Conservation (phyloP, 2,797 vertebrate genomes). For the Pampus argenteus region DNA sequence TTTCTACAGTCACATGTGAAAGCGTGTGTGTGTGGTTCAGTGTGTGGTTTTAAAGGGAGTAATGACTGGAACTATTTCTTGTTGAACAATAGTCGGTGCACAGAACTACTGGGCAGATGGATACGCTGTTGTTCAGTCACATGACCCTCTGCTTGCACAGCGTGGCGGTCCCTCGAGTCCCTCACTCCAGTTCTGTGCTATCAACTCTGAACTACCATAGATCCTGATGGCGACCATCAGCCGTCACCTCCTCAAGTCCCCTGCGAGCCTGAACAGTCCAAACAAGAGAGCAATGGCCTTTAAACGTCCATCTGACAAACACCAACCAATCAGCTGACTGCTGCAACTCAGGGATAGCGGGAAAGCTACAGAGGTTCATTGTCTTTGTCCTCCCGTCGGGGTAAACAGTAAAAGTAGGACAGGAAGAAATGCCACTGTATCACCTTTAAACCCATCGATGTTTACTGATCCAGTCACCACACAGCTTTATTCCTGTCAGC, state of each 20-base stretch:
- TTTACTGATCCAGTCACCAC: no score
- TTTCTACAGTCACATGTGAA: no score
- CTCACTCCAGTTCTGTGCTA: not conserved
- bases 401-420: slow-evolving; percentile 1
- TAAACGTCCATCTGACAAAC: no score
- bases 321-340: slow-evolving; percentile 2
- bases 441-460: no score
- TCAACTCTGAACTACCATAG: not conserved
- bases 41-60: no score
- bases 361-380: not conserved
- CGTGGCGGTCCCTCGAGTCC: not conserved
- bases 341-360: not conserved
- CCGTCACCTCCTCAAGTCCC: slow-evolving; percentile 4
- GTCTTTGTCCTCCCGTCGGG: not conserved
- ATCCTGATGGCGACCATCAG: not conserved
- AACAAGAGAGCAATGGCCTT: no score
- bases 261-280: not conserved
- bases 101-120: no score
- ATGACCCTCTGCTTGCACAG: not conserved
- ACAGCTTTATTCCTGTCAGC: no score
- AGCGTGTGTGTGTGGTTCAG: no score
- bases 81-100: no score
- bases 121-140: no score
- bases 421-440: not conserved
- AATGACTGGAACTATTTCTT: no score